Base-by-base conservation (phyloP, 2,888 invertebrate species). In the Sussaba pulchella region DNA sequence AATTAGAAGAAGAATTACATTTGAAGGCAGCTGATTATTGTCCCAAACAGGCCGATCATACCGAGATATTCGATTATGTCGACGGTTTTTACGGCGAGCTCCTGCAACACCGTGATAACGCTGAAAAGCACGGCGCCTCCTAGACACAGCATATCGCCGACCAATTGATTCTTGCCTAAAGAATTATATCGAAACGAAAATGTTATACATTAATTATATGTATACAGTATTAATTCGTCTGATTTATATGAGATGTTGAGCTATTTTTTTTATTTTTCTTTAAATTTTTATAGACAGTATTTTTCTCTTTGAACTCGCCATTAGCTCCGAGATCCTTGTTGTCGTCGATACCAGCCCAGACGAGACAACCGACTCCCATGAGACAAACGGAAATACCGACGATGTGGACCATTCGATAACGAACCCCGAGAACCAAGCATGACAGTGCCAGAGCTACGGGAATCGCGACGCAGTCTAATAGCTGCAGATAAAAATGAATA, bases 391-490 rank as follows among this genome's bases (percentile, higher is more conserved):
- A 95, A 19, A 97, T 96, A 0, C 97, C 97, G 1, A 96, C 93
- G 36, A 97, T 95, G 88, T 97, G 97, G 1, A 95, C 95, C 87
- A 96, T 94, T 64, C 95, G 94, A 82, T 97, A 96, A 82, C 96
- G 93, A 78, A 96, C 96, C 6, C 96, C 95, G 24, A 97, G 93
- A 92, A 96, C 95, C 0, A 97, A 93, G 86, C 96, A 96, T 0
- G 97, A 97, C 39, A 97, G 92, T 39, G 95, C 95, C 83, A 97
- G 92, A 3, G 97, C 97, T 9, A 96, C 96, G 0, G 97, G 97
- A 72, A 97, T 97, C 4, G 97, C 96, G 82, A 97, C 96, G 92
- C 97, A 97, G 83, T 97, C 96, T 87, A 98, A 93, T 89, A 98
- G 93, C 96, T 97, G 94, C 0, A 57, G 31, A 36, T 10, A 17